Base-by-base conservation (phyloP, 2,113 vertebrate species). In the Otus sunia region DNA sequence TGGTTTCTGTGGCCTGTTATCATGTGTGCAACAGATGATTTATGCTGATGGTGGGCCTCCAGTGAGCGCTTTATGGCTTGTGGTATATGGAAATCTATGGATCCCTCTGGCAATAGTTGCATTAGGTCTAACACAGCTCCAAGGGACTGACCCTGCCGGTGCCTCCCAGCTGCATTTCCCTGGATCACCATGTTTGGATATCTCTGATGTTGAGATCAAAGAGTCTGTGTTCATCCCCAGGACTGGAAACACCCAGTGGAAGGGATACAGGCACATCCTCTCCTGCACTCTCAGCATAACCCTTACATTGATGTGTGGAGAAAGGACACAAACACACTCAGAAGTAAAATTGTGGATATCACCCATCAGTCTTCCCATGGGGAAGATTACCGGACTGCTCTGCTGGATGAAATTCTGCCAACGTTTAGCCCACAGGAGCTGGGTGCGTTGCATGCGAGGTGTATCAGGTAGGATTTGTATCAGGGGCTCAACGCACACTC, bases 401-500 rank as follows among this genome's bases (percentile, higher is more conserved):
- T 71, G 69, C 75, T 63, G 79, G 68, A 9, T 79, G 41, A 68
- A 36, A 34, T 19, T 12, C 66, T 83, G 67, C 34, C 14, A 69
- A 37, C 2, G 4, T 56, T 36, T 25, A 49, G 10, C 68, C 30
- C 47, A 9, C 4, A 6, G 67, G 81, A 92, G 47, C 49, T 69
- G 47, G 11, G 52, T 60, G 36, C 2, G 0, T 19, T 41, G 21
- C 13, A 8, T 4, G 17, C 1, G 1, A 45, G 45, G 11, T 15
- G 55, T 10, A 4, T 15, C 79, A 60, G 62, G 66, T 49, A 39
- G 78, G 60, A 30, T 67, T 84, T 66, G 43, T 52, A 21, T 41
- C 0, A 0, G 56, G 56, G 20, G 15, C 9, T 37, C 3, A 3
- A n/a, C 1, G 2, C 9, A 5, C 21, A 7, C 32, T 29, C 23